Percentiles rank a stretch among this genome's conserved stretches.
Evolutionary conservation across 2,888 invertebrate species (phyloP).

Genomic region (Cataglyphis rosenhaueri): DNA sequence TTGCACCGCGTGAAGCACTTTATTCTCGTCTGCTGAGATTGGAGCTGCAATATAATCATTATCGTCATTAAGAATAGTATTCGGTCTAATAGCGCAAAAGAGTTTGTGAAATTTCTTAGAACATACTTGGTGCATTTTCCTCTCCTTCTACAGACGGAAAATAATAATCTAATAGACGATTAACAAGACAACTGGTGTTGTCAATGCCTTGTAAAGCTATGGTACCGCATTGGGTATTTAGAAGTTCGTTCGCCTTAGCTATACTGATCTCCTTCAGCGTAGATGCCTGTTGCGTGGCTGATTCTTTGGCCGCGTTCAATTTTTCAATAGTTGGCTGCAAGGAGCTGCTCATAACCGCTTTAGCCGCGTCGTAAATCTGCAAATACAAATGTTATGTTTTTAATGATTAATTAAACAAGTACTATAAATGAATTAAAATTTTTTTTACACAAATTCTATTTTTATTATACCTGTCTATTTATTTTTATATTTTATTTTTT

Average conservation of each 20-base stretch:
- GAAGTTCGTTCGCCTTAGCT: conserved; percentile 90
- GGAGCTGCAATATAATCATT: conserved; percentile 86
- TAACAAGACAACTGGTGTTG: conserved; percentile 89
- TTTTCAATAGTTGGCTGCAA: conserved; percentile 83
- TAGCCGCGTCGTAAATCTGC: conserved; percentile 83
- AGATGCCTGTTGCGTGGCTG: conserved; percentile 88
- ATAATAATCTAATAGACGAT: conserved; percentile 91
- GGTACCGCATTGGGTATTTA: conserved; percentile 90
- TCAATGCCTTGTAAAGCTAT: conserved; percentile 90
- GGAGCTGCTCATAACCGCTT: conserved; percentile 81
- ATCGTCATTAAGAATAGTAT: not conserved
- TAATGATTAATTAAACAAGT: not conserved
- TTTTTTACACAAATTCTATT: not conserved
- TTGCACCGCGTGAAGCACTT: conserved; percentile 90
- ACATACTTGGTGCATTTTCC: conserved; percentile 85
- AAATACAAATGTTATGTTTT: not conserved
- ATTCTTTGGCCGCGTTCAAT: conserved; percentile 86
- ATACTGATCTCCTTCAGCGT: conserved; percentile 90
- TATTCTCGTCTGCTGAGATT: conserved; percentile 88
- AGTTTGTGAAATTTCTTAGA: not conserved
- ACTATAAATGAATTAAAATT: not conserved
- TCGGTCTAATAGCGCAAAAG: not conserved
- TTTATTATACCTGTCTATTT: not conserved
- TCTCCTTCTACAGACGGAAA: conserved; percentile 88
- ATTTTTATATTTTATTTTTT: not conserved